A percentile compares a stretch with the other conserved stretches of the same genome.
phyloP scores from a whole-genome alignment of 2,797 vertebrate genomes.

The Forpus xanthops region DNA sequence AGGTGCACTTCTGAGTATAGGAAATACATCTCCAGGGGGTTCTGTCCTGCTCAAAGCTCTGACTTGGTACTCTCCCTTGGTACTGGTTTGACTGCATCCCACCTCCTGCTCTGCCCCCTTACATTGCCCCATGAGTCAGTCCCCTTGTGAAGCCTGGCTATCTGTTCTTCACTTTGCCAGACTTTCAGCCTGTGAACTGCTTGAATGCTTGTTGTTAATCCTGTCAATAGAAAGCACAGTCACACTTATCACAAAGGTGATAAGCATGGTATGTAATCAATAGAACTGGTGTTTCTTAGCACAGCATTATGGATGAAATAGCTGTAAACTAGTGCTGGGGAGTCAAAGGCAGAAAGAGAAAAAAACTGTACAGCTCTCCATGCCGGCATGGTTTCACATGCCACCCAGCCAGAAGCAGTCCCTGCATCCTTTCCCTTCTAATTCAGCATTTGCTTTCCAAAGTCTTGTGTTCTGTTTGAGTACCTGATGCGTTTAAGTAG shows the following conservation, averaged over 20 bases:
- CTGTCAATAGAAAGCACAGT: no score
- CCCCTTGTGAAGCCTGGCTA: background rate
- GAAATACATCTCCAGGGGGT: background rate
- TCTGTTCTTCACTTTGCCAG: background rate
- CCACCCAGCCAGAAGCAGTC: background rate
- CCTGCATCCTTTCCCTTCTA: background rate
- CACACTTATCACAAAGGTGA: background rate
- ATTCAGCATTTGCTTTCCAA: background rate
- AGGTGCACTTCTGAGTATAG: fast-evolving
- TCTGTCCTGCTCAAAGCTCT: background rate
- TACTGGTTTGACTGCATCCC: background rate
- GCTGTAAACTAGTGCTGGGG: background rate
- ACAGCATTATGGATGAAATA: background rate
- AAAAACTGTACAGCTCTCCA: fast-evolving
- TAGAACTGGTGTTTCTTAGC: background rate
- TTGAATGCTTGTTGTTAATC: fast-evolving
- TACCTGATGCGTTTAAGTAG: background rate
- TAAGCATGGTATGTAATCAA: fast-evolving
- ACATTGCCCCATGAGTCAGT: fast-evolving
- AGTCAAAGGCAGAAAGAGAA: background rate
- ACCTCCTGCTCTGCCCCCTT: background rate
- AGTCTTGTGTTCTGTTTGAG: background rate
- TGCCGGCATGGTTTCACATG: fast-evolving
- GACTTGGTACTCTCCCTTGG: background rate
- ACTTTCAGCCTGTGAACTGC: fast-evolving